phyloP scores from a whole-genome alignment of 2,888 invertebrate species.

The Lasioglossum zephyrum region DNA sequence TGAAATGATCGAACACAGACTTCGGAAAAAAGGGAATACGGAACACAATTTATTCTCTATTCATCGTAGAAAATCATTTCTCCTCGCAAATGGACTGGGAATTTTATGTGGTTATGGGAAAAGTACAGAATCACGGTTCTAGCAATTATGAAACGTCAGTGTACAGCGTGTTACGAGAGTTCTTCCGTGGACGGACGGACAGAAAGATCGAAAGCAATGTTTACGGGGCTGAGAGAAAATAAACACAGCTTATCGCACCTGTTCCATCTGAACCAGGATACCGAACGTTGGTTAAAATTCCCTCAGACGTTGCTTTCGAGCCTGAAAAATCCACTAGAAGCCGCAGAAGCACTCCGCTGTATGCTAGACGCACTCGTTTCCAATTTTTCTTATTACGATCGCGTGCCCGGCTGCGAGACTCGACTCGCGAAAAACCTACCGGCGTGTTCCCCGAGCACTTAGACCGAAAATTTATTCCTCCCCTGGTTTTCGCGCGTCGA shows the following conservation, averaged over 20 bases:
- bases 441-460: background rate
- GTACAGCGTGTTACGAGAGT: background rate
- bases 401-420: background rate
- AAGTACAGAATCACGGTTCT: background rate
- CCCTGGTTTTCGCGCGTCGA: background rate
- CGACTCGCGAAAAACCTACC: background rate
- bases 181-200: background rate
- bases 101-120: background rate
- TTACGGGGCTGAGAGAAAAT: background rate
- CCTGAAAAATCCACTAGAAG: conserved; percentile 4
- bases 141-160: background rate
- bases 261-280: background rate
- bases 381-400: conserved; percentile 8
- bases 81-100: background rate
- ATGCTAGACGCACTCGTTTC: background rate
- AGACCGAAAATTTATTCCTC: background rate
- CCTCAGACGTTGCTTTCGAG: background rate
- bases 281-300: background rate
- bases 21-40: background rate
- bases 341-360: background rate
- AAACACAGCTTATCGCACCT: background rate
- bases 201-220: background rate
- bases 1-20: background rate
- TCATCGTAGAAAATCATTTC: background rate
- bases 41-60: background rate